A percentile compares a stretch with the other conserved stretches of the same genome.
phyloP scores from a whole-genome alignment of 2,113 vertebrate genomes.

The Cnemophilus loriae region DNA sequence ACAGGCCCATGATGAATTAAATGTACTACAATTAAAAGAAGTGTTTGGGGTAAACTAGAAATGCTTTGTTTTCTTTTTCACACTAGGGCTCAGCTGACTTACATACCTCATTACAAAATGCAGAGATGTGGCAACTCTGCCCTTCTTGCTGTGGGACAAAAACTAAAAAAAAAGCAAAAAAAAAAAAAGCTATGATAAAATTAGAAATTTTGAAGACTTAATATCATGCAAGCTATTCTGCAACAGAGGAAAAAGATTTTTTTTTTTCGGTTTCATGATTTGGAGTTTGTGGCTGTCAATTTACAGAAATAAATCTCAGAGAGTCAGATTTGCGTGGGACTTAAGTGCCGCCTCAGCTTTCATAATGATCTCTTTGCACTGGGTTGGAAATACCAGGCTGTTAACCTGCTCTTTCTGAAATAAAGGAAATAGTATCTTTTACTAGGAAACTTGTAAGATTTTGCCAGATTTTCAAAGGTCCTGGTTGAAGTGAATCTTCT shows the following conservation, averaged over 20 bases:
- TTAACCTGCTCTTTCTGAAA: background rate
- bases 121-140: background rate
- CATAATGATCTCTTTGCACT: background rate
- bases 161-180: background rate
- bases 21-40: constrained; percentile 6
- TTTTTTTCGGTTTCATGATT: background rate
- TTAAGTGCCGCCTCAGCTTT: background rate
- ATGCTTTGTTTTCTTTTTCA: background rate
- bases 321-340: background rate
- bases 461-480: background rate
- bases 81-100: background rate
- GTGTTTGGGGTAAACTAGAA: constrained; percentile 8
- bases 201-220: background rate
- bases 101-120: background rate
- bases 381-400: background rate
- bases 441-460: background rate
- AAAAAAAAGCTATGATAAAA: background rate
- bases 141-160: background rate
- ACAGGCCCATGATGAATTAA: background rate
- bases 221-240: background rate
- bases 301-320: background rate
- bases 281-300: background rate
- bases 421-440: background rate
- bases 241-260: background rate
- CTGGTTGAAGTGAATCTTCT: background rate